These are phyloP conservation scores for Coenobita brevimanus DNA, from an alignment of 1,140 invertebrate species.

Conservation along the genomic window DNA sequence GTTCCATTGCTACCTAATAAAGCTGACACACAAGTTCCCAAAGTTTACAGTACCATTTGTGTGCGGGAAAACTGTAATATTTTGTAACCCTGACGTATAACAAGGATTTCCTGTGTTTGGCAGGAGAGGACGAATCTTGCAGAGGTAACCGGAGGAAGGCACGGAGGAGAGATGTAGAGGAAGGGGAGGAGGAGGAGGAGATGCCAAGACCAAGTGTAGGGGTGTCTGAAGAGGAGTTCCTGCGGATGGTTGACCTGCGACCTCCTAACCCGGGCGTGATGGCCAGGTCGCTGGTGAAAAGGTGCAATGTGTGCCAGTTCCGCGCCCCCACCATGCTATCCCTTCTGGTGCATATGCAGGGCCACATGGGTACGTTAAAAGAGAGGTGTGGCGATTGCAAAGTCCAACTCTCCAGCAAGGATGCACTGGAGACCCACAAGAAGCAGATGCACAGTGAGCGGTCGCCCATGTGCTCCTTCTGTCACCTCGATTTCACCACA, in stretches of 20 bases:
- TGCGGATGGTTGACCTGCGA: slow-evolving; percentile 62
- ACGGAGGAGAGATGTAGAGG: slow-evolving; percentile 17
- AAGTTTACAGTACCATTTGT: too few relatives aligned
- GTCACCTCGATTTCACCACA: slow-evolving; percentile 59
- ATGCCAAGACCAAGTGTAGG: slow-evolving; percentile 42
- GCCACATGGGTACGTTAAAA: slow-evolving; percentile 59
- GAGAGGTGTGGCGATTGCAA: slow-evolving; percentile 64
- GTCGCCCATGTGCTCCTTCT: slow-evolving; percentile 53
- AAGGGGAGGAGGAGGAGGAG: slow-evolving; percentile 50
- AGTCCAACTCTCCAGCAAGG: slow-evolving; percentile 58
- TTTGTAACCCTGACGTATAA: too few relatives aligned
- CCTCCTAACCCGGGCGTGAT: slow-evolving; percentile 41
- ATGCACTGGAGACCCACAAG: slow-evolving; percentile 57
- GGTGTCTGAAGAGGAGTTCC: slow-evolving; percentile 61
- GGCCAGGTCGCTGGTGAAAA: slow-evolving; percentile 51
- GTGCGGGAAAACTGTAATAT: too few relatives aligned
- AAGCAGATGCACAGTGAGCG: slow-evolving; percentile 58
- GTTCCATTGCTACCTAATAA: too few relatives aligned
- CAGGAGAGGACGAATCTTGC: not conserved
- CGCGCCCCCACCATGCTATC: slow-evolving; percentile 57
- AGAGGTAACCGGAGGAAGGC: slow-evolving; percentile 41
- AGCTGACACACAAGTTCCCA: too few relatives aligned
- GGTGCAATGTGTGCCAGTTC: slow-evolving; percentile 61
- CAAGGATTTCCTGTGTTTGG: too few relatives aligned
- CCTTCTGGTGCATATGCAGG: slow-evolving; percentile 65